Conservation (phyloP, 2,113 vertebrate species). For the Pachypanchax playfairii region DNA sequence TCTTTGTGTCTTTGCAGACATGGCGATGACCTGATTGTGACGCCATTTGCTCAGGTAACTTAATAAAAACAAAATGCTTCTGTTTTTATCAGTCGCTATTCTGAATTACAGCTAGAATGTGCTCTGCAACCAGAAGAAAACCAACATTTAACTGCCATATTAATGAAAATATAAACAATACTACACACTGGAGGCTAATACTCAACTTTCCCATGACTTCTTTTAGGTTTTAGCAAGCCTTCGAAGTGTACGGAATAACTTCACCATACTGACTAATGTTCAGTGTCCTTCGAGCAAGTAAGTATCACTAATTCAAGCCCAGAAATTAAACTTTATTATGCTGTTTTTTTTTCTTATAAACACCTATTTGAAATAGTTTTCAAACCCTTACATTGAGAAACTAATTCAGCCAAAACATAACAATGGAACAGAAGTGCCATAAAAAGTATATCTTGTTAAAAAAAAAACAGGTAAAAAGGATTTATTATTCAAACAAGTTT, state of each 20-base stretch:
- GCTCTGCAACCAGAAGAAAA: background rate
- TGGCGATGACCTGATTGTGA: constrained; percentile 98
- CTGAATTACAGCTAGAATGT: background rate
- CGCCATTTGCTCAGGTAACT: constrained; percentile 93
- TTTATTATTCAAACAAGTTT: background rate
- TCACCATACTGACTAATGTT: constrained; percentile 93
- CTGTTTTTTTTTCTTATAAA: background rate
- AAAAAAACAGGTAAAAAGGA: no score
- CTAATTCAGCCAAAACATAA: background rate
- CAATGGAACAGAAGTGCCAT: background rate
- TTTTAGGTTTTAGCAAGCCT: constrained; percentile 92
- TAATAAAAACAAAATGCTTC: background rate
- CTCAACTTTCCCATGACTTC: constrained; percentile 6
- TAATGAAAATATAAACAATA: background rate
- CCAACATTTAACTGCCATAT: background rate
- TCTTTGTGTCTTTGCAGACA: constrained; percentile 80
- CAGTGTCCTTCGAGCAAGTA: constrained; percentile 95
- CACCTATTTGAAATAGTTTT: no score
- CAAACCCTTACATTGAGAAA: background rate
- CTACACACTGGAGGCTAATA: background rate
- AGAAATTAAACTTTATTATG: background rate
- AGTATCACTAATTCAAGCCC: constrained; percentile 50
- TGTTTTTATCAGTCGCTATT: background rate
- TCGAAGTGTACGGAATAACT: constrained; percentile 96
- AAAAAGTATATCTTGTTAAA: no score